Evolutionary conservation across 1,140 invertebrate genomes (phyloP).

Genomic region (Ridgeia piscesae): DNA sequence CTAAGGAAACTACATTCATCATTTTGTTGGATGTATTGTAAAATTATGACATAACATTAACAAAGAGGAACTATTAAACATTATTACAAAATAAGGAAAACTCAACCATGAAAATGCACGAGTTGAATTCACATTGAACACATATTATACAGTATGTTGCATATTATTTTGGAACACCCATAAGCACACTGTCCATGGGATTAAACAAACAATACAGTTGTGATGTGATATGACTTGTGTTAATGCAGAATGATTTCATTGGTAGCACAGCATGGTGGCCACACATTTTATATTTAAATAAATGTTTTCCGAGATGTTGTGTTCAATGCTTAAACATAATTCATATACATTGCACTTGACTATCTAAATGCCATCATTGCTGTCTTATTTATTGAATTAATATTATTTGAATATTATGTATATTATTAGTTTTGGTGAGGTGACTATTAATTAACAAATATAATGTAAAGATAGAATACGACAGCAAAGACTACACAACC

Average conservation of each 20-base stretch:
- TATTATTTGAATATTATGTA: background rate
- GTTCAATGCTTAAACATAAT: too few relatives aligned
- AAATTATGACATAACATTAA: background rate
- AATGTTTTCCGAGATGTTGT: too few relatives aligned
- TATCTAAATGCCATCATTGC: background rate
- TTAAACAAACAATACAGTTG: too few relatives aligned
- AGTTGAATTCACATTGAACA: background rate
- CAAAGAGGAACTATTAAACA: background rate
- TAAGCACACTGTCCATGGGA: background rate
- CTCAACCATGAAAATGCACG: background rate
- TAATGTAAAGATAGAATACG: too few relatives aligned
- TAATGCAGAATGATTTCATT: too few relatives aligned
- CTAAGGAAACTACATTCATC: background rate
- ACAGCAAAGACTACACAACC: background rate
- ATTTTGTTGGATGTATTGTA: background rate
- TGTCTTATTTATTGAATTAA: background rate
- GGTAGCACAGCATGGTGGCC: too few relatives aligned
- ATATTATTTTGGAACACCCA: background rate
- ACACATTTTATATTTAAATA: background rate
- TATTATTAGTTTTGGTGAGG: background rate
- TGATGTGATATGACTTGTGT: too few relatives aligned
- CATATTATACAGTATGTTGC: background rate
- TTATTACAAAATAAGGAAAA: slow-evolving; percentile 1
- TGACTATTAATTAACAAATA: background rate
- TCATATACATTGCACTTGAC: background rate